These are phyloP conservation scores for Hoplodrina blanda DNA, from an alignment of 2,888 invertebrate species.

Conservation along the genomic window DNA sequence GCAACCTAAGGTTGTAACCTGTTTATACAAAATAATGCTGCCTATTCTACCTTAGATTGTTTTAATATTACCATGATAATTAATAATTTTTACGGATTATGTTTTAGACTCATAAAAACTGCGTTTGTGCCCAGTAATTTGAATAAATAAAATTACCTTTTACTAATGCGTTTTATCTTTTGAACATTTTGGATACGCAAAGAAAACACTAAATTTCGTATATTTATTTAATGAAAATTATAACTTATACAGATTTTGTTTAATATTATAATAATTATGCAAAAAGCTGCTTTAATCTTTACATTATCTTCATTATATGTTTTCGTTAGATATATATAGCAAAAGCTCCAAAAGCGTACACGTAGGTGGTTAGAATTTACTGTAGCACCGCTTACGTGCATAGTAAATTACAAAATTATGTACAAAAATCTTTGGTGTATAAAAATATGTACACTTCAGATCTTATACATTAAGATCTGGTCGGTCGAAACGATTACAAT, in stretches of 20 bases:
- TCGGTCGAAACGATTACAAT: slow-evolving; percentile 89
- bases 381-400: slow-evolving; percentile 80
- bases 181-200: slow-evolving; percentile 55
- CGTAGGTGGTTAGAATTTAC: slow-evolving; percentile 77
- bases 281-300: slow-evolving; percentile 85
- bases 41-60: slow-evolving; percentile 11
- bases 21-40: slow-evolving; percentile 1
- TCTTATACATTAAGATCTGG: slow-evolving; percentile 86
- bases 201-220: slow-evolving; percentile 70
- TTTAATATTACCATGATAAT: slow-evolving; percentile 29
- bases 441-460: slow-evolving; percentile 89
- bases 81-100: background rate
- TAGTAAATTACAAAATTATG: slow-evolving; percentile 81
- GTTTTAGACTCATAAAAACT: slow-evolving; percentile 1
- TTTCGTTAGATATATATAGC: slow-evolving; percentile 81
- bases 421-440: slow-evolving; percentile 88
- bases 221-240: slow-evolving; percentile 86
- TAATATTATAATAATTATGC: slow-evolving; percentile 80
- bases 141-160: slow-evolving; percentile 31
- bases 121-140: slow-evolving; percentile 16
- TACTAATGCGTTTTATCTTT: slow-evolving; percentile 21
- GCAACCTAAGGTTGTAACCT: slow-evolving; percentile 15
- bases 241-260: slow-evolving; percentile 81
- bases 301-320: slow-evolving; percentile 76
- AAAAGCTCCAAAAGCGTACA: slow-evolving; percentile 85